These are phyloP conservation scores for Oxyruncus cristatus DNA, from an alignment of 2,113 vertebrate species.

Conservation along the genomic window DNA sequence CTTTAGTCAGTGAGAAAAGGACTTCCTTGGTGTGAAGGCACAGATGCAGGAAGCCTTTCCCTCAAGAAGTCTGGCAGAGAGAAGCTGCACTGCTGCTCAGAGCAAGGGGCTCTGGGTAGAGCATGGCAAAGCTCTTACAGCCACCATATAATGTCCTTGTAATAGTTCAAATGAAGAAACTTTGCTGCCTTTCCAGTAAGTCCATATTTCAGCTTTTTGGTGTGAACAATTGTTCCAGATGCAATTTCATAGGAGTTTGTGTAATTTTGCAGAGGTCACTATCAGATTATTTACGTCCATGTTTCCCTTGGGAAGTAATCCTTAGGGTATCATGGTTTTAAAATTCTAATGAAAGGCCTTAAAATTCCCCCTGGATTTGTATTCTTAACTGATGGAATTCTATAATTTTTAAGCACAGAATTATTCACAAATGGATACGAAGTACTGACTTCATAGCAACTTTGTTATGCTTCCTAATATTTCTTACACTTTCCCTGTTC, in stretches of 20 bases:
- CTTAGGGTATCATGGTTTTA: background rate
- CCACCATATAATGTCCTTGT: background rate
- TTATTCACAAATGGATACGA: background rate
- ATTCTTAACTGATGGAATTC: background rate
- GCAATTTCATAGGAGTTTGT: background rate
- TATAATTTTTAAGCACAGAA: conserved; percentile 8
- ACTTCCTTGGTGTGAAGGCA: background rate
- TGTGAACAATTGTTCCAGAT: background rate
- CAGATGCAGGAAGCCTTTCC: background rate
- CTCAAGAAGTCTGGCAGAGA: background rate
- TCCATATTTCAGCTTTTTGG: background rate
- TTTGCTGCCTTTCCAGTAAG: background rate
- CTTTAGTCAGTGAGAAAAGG: background rate
- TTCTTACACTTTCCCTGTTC: background rate
- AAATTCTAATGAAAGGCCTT: background rate
- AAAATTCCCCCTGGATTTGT: conserved; percentile 4
- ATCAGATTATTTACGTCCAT: background rate
- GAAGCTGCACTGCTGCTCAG: background rate
- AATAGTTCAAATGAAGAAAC: background rate
- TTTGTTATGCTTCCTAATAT: background rate
- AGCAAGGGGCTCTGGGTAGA: background rate
- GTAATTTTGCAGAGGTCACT: background rate
- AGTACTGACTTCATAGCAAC: background rate
- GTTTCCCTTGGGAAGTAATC: background rate
- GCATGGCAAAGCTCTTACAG: background rate